Conservation (phyloP, 2,888 invertebrate species). For the Acronicta psi region DNA sequence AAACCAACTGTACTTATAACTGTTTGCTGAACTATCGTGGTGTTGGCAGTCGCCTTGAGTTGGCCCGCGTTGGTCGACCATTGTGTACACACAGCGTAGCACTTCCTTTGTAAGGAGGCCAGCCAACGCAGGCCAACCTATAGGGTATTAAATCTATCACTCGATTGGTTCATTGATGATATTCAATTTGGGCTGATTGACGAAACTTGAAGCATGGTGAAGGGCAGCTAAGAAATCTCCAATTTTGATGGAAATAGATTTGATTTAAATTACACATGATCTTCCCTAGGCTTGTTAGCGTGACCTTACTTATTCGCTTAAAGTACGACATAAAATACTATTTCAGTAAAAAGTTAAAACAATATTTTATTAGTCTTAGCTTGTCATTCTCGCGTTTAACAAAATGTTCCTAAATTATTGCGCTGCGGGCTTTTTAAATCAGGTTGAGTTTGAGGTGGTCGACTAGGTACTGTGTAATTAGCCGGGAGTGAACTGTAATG, state of each 20-base stretch:
- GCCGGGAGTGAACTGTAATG: conserved; percentile 76
- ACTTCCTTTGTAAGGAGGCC: conserved; percentile 30
- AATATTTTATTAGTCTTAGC: conserved; percentile 36
- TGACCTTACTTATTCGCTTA: too few species aligned
- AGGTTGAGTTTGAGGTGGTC: conserved; percentile 77
- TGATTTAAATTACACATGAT: too few species aligned
- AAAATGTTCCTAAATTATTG: conserved; percentile 53
- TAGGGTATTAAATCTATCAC: conserved; percentile 15
- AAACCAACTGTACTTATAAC: neutral
- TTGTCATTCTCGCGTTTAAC: conserved; percentile 37
- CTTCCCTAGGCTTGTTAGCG: too few species aligned
- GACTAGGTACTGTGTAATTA: conserved; percentile 82
- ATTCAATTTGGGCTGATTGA: conserved; percentile 6
- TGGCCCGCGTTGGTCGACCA: conserved; percentile 2
- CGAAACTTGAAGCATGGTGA: neutral
- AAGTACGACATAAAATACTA: too few species aligned
- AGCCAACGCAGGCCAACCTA: conserved; percentile 12
- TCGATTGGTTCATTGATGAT: conserved; percentile 7
- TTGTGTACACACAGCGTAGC: conserved; percentile 27
- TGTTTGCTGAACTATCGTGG: neutral
- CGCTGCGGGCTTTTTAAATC: conserved; percentile 68
- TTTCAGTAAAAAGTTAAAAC: too few species aligned
- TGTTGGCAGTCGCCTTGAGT: neutral
- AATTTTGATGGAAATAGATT: too few species aligned
- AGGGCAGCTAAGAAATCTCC: neutral